These are phyloP conservation scores for Mesochorus sp. DNA, from an alignment of 2,888 invertebrate genomes.

Conservation along the genomic window DNA sequence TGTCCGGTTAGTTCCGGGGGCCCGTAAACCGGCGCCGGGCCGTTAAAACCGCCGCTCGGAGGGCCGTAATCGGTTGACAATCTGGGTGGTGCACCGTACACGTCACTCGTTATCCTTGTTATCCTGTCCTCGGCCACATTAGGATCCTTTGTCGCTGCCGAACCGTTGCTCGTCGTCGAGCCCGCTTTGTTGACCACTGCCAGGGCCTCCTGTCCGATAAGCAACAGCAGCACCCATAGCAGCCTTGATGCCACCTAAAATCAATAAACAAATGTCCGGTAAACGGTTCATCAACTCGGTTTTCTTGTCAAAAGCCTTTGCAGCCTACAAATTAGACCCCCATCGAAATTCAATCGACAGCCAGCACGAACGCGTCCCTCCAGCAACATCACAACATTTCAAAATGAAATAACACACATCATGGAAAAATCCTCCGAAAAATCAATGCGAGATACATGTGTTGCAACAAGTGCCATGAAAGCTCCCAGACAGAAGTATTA, in stretches of 20 bases:
- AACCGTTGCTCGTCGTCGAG: slow-evolving; percentile 65
- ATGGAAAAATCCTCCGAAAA: too few relatives aligned
- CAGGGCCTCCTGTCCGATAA: slow-evolving; percentile 69
- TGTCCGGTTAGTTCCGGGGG: slow-evolving; percentile 80
- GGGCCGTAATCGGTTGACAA: slow-evolving; percentile 79
- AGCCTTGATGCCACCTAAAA: slow-evolving; percentile 75
- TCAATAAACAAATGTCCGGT: slow-evolving; percentile 59
- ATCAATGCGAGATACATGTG: too few relatives aligned
- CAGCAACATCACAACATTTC: too few relatives aligned
- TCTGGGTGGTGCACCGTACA: slow-evolving; percentile 71
- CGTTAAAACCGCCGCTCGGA: slow-evolving; percentile 69
- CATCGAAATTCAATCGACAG: too few relatives aligned
- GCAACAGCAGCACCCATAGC: slow-evolving; percentile 71
- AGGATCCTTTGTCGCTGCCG: slow-evolving; percentile 64
- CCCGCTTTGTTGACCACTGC: slow-evolving; percentile 77
- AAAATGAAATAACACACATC: too few relatives aligned
- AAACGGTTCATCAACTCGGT: background rate
- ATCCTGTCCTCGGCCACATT: slow-evolving; percentile 76
- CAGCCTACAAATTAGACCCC: slow-evolving; percentile 13
- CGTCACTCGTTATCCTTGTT: slow-evolving; percentile 77
- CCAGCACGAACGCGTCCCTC: too few relatives aligned
- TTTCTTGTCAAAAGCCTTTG: slow-evolving; percentile 31
- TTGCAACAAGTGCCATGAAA: too few relatives aligned
- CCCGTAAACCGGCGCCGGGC: slow-evolving; percentile 81
- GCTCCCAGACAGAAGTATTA: slow-evolving; percentile 5